A percentile compares a stretch with the other conserved stretches of the same genome.
These are phyloP conservation scores for Palythoa grandiflora DNA, from an alignment of 92 coral and sea anemone genomes.

Conservation along the genomic window DNA sequence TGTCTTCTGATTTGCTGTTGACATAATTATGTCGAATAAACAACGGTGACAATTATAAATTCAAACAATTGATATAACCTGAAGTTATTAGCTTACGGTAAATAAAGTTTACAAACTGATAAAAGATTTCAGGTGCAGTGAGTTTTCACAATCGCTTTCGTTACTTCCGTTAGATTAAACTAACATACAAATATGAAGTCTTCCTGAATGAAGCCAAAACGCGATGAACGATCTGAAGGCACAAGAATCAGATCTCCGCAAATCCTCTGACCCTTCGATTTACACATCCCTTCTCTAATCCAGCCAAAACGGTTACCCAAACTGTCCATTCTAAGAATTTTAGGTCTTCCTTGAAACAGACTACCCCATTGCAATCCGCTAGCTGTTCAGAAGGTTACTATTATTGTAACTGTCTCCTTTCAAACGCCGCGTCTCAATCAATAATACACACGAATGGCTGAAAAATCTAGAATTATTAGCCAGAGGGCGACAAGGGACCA, in stretches of 20 bases:
- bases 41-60: neutral
- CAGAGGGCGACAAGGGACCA: slow-evolving; percentile 33
- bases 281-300: neutral
- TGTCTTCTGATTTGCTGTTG: neutral
- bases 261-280: slow-evolving; percentile 52
- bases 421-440: slow-evolving; percentile 11
- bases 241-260: slow-evolving; percentile 75
- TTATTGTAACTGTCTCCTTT: slow-evolving; percentile 7
- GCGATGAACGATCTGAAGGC: slow-evolving; percentile 61
- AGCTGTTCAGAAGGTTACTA: slow-evolving; percentile 16
- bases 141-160: neutral
- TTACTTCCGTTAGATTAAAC: neutral
- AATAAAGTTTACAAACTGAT: neutral
- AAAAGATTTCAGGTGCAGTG: neutral
- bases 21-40: neutral
- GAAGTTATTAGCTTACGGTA: neutral
- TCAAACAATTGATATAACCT: neutral
- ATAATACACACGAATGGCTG: slow-evolving; percentile 19
- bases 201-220: slow-evolving; percentile 69
- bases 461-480: neutral
- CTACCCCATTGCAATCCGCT: slow-evolving; percentile 28
- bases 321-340: slow-evolving; percentile 9
- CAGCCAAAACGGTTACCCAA: neutral
- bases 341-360: neutral
- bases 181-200: slow-evolving; percentile 82